Conservation (phyloP, 2,113 vertebrate genomes). For the Camelus bactrianus region DNA sequence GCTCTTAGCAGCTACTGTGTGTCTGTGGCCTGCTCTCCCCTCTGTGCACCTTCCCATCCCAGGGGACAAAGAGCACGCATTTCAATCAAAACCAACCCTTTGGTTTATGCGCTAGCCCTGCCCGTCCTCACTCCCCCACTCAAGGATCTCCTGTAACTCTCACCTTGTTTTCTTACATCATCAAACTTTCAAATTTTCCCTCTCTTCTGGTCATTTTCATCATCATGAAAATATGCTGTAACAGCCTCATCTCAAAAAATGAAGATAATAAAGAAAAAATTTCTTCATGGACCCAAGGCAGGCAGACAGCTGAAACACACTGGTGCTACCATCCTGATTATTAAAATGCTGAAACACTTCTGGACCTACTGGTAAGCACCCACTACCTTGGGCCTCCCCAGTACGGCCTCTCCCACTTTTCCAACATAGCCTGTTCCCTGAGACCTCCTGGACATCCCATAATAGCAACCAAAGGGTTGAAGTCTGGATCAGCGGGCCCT, state of each 20-base stretch:
- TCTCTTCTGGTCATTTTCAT: conserved; percentile 12
- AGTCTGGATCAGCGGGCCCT: neutral
- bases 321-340: neutral
- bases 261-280: neutral
- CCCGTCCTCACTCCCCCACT: neutral
- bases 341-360: neutral
- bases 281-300: neutral
- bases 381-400: neutral
- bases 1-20: neutral
- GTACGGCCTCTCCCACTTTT: neutral
- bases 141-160: neutral
- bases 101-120: neutral
- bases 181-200: neutral
- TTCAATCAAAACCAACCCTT: neutral
- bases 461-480: neutral
- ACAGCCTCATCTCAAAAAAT: neutral
- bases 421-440: neutral
- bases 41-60: neutral
- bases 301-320: neutral
- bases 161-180: neutral
- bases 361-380: neutral
- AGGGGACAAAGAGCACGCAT: neutral
- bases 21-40: neutral
- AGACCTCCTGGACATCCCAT: neutral
- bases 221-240: neutral